Base-by-base conservation (phyloP, 2,888 invertebrate species). In the Synergus japonicus region DNA sequence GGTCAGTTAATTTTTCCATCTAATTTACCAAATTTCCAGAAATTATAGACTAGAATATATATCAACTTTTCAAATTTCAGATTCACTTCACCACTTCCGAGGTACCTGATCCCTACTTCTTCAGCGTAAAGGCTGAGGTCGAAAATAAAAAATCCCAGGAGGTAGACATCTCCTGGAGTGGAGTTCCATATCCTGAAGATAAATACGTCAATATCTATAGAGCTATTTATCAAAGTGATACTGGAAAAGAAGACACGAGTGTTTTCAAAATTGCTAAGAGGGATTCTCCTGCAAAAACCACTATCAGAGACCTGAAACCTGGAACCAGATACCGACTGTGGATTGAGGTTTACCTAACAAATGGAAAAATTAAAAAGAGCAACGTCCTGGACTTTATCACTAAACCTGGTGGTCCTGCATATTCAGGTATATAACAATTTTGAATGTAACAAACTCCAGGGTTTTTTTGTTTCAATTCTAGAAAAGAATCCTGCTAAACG, bases 151-250 rank as follows among this genome's bases (percentile, higher is more conserved):
- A 97, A 84, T 94, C 96, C 0, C 95, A 95, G 77, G 95, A 96
- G 12, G 96, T 96, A 0, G 97, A 97, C 88, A 94, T 98, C 8
- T 94, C 94, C 7, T 97, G 97, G 97, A 95, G 93, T 76, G 98
- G 98, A 0, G 95, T 98, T 0, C 98, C 98, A 0, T 95, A 96
- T 85, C 98, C 98, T 0, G 96, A 97, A 83, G 97, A 97, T 90
- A 97, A 97, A 90, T 97, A 96, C 93, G 97, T 98, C 76, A 96
- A 97, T 85, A 97, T 98, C 87, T 97, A 96, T 93, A 94, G 97
- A 78, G 97, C 97, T 0, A 97, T 97, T 84, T 96, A 96, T 91
- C 95, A 96, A 90, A 95, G 95, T 87, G 96, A 96, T 89, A 94
- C 94, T 13, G 95, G 95, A 58, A 96, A 96, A 87, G 95, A 96